Conservation (phyloP, 2,113 vertebrate genomes). For the Cyanoderma ruficeps region DNA sequence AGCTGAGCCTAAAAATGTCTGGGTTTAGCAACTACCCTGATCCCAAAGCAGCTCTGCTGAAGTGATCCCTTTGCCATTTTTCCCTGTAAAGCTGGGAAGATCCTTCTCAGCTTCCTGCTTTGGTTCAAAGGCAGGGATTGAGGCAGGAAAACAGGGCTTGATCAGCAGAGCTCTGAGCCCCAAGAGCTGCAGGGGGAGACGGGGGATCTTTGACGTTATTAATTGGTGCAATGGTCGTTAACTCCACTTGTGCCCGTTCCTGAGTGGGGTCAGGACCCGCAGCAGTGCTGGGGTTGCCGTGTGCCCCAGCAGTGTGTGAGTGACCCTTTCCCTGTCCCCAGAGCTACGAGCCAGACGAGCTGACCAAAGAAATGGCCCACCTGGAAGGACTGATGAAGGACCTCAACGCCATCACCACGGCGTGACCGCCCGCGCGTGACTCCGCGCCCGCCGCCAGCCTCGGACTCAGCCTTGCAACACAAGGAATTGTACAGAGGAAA, state of each 20-base stretch:
- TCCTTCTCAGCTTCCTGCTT: not conserved
- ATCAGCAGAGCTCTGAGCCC: not conserved
- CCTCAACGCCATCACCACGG: conserved; percentile 97
- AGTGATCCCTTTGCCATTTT: not conserved
- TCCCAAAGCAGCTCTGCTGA: not conserved
- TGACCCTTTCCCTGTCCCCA: conserved; percentile 81
- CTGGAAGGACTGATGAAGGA: conserved; percentile 99
- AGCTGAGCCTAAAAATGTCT: not conserved
- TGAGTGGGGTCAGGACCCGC: not conserved
- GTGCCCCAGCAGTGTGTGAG: not conserved
- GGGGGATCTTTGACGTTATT: not conserved
- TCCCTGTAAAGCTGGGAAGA: not conserved
- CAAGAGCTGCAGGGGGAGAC: not conserved
- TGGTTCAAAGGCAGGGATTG: not conserved
- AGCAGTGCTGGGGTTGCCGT: not conserved
- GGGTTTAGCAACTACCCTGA: not conserved
- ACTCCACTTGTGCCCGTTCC: not conserved
- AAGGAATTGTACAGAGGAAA: conserved; percentile 74
- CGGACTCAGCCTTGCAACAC: conserved; percentile 72
- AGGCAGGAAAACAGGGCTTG: not conserved
- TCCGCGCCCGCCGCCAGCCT: conserved; percentile 29
- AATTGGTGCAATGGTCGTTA: not conserved
- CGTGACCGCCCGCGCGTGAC: conserved; percentile 70
- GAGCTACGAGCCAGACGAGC: conserved; percentile 96
- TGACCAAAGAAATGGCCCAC: conserved; percentile 99